A percentile compares a stretch with the other conserved stretches of the same genome.
Evolutionary conservation across 2,888 invertebrate species (phyloP).

Genomic region (Hypsopygia costalis): DNA sequence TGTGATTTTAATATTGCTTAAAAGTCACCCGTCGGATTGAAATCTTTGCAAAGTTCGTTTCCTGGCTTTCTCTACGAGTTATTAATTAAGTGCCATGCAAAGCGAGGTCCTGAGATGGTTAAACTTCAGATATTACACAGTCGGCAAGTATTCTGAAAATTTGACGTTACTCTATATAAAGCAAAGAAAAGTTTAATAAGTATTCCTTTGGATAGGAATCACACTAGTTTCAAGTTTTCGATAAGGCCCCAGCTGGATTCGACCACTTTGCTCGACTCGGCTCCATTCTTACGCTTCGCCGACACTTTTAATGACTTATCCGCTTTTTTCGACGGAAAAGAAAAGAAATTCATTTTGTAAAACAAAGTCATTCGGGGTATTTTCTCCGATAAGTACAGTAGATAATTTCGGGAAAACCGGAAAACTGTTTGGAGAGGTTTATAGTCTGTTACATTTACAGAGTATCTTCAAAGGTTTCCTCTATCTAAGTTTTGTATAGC

Average conservation of each 20-base stretch:
- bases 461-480: too few relatives aligned
- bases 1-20: not conserved
- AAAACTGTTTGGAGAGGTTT: not conserved
- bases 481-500: too few relatives aligned
- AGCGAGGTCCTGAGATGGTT: constrained; percentile 9
- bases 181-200: constrained; percentile 67
- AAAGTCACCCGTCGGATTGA: not conserved
- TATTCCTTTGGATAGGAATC: constrained; percentile 42
- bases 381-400: not conserved
- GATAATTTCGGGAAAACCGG: not conserved
- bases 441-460: too few relatives aligned
- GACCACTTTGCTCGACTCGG: constrained; percentile 55
- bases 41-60: constrained; percentile 2
- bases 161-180: constrained; percentile 51
- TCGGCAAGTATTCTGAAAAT: constrained; percentile 43
- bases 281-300: constrained; percentile 64
- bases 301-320: constrained; percentile 76
- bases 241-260: constrained; percentile 56
- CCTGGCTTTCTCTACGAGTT: constrained; percentile 1
- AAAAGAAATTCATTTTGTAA: constrained; percentile 44
- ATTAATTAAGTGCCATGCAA: constrained; percentile 13
- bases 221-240: constrained; percentile 65
- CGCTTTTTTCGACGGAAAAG: constrained; percentile 48
- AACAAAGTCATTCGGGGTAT: constrained; percentile 25
- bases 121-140: constrained; percentile 27